These are phyloP conservation scores for Athene noctua DNA, from an alignment of 2,113 vertebrate species.

Conservation along the genomic window DNA sequence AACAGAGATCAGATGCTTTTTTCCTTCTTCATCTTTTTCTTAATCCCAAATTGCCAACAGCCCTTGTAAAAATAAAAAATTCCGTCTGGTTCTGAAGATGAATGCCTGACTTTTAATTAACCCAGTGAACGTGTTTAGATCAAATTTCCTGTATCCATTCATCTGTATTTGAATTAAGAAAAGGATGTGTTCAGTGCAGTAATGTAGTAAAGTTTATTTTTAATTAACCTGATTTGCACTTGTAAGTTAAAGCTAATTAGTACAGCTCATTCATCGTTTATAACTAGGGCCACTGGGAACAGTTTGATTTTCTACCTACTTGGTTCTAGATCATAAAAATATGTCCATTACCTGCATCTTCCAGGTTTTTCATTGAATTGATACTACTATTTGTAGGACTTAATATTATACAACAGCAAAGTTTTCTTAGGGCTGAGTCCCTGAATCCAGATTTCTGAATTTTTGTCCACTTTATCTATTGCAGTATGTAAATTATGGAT, in stretches of 20 bases:
- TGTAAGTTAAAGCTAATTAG: conserved; percentile 30
- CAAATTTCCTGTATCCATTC: conserved; percentile 37
- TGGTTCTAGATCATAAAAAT: not conserved
- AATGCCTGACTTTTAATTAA: conserved; percentile 52
- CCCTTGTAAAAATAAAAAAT: conserved; percentile 36
- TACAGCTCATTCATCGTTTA: not conserved
- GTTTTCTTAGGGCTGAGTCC: not conserved
- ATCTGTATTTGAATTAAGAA: conserved; percentile 41
- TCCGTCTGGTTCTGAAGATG: conserved; percentile 1
- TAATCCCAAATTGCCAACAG: not conserved
- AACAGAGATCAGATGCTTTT: not conserved
- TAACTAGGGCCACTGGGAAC: not conserved
- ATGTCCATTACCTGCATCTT: not conserved
- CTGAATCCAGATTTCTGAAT: not conserved
- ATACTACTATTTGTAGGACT: not conserved
- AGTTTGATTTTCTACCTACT: not conserved
- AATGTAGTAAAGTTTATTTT: conserved; percentile 47
- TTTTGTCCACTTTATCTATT: not conserved
- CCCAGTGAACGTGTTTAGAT: not conserved
- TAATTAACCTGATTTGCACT: conserved; percentile 57
- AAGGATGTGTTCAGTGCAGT: not conserved
- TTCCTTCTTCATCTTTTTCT: not conserved
- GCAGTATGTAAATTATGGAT: not conserved
- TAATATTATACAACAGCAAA: not conserved
- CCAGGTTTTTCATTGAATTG: not conserved